phyloP scores from a whole-genome alignment of 2,888 invertebrate species.

The Cybosia mesomella region DNA sequence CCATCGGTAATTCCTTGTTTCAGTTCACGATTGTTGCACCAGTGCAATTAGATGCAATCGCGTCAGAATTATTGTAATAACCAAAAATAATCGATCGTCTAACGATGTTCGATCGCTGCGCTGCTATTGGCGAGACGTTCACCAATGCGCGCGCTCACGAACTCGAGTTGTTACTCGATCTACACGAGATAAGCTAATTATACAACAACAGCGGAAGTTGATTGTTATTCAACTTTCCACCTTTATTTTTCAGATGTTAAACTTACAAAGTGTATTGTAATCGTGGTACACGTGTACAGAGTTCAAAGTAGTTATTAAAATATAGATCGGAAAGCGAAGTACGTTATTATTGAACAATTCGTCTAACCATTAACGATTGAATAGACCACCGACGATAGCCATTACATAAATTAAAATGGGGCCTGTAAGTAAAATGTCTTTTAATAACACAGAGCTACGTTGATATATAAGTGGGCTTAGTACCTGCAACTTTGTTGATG shows the following conservation, averaged over 20 bases:
- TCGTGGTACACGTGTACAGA: slow-evolving; percentile 54
- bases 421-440: slow-evolving; percentile 49
- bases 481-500: background rate
- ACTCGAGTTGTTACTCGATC: slow-evolving; percentile 71
- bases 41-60: slow-evolving; percentile 84
- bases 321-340: slow-evolving; percentile 66
- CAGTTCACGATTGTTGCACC: slow-evolving; percentile 75
- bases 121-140: slow-evolving; percentile 77
- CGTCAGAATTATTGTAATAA: slow-evolving; percentile 86
- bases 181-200: slow-evolving; percentile 83
- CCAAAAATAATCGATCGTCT: slow-evolving; percentile 83
- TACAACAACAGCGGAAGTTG: slow-evolving; percentile 70
- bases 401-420: slow-evolving; percentile 68
- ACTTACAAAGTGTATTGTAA: slow-evolving; percentile 59
- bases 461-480: slow-evolving; percentile 5
- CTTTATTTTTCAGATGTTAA: slow-evolving; percentile 78
- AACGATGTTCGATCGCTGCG: slow-evolving; percentile 73
- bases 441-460: slow-evolving; percentile 17
- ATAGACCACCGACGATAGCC: slow-evolving; percentile 69
- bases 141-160: slow-evolving; percentile 83
- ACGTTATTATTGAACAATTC: slow-evolving; percentile 66
- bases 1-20: slow-evolving; percentile 72
- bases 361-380: slow-evolving; percentile 64
- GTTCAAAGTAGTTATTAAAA: slow-evolving; percentile 68
- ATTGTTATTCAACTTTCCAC: slow-evolving; percentile 72